Evolutionary conservation across 2,113 vertebrate genomes (phyloP), one percentile per base, ranked within the genome.

Genomic region (Balaenoptera acutorostrata): DNA sequence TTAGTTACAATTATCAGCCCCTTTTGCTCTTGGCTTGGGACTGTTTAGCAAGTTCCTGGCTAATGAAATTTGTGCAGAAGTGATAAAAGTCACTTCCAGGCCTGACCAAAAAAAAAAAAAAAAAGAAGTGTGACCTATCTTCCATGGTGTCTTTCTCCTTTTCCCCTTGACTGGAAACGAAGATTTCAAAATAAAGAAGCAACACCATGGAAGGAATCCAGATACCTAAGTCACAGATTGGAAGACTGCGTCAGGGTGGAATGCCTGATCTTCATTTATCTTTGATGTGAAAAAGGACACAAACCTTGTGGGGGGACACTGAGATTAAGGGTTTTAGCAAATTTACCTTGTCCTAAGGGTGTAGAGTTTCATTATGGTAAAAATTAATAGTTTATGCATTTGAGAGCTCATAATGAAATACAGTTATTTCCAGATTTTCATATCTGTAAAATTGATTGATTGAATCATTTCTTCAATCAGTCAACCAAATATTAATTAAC

Each of bases 231-330:
- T 78, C 6, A 14, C 5, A 46, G 20, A 69, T 6, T 39, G 18
- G 12, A 82, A 14, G 18, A 12, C 49, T 10, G 2, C 17, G 1
- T 18, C 21, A n/a, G 5, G 18, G 14, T 68, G 4, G 11, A 74
- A 83, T 66, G 63, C 1, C 10, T 72, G 46, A 31, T 52, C 9
- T 63, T 68, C 27, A 68, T 0, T 36, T 29, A 74, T 31, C 4
- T 80, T 63, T 64, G 12, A 85, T 17, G 4, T 18, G 29, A 82
- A 27, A 17, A 87, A 63, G 12, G 17, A 31, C 17, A 14, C 68
- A 63, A 61, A 4, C 0, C 5, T 71, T 72, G 2, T 6, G 1
- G 5, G 63, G 68, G 9, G 5, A 5, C 41, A 46, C 3, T n/a
- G 46, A 59, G 12, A 83, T 18, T 78, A 66, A 21, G 25, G 23